Evolutionary conservation across 2,797 vertebrate genomes (phyloP).

Genomic region (Acanthiza pusilla): DNA sequence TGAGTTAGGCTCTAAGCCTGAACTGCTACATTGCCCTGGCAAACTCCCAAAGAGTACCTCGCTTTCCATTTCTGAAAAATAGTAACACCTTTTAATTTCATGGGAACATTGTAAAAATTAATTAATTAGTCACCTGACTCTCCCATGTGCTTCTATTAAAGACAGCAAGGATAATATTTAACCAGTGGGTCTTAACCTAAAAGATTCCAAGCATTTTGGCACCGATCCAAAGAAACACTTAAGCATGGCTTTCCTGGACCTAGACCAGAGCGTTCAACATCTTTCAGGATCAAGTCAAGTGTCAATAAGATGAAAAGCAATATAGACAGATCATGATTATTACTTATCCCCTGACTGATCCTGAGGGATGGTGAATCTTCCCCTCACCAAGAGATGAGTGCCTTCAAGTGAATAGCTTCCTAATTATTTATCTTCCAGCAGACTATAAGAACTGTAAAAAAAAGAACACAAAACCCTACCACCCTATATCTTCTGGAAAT

Average conservation of each 20-base stretch:
- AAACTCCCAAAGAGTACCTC: background rate
- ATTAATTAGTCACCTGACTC: slow-evolving; percentile 9
- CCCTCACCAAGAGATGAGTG: background rate
- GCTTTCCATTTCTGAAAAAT: background rate
- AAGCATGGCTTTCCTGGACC: slow-evolving; percentile 13
- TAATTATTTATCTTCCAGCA: background rate
- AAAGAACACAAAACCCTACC: background rate
- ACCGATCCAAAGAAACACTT: slow-evolving; percentile 17
- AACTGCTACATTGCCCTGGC: background rate
- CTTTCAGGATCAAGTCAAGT: slow-evolving; percentile 29
- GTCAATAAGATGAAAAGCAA: background rate
- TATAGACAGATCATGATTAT: background rate
- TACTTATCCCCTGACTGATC: slow-evolving; percentile 3
- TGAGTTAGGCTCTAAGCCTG: background rate
- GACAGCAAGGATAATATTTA: background rate
- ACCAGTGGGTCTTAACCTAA: background rate
- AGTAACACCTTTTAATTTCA: background rate
- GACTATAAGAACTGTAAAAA: background rate
- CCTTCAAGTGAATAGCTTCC: background rate
- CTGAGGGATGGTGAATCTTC: background rate
- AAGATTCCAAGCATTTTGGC: slow-evolving; percentile 12
- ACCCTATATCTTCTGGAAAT: background rate
- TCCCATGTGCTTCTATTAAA: background rate
- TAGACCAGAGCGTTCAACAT: slow-evolving; percentile 24
- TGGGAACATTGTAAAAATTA: background rate